A percentile compares a stretch with the other conserved stretches of the same genome.
These are phyloP conservation scores for Alligator sinensis DNA, from an alignment of 2,113 vertebrate genomes.

Conservation along the genomic window DNA sequence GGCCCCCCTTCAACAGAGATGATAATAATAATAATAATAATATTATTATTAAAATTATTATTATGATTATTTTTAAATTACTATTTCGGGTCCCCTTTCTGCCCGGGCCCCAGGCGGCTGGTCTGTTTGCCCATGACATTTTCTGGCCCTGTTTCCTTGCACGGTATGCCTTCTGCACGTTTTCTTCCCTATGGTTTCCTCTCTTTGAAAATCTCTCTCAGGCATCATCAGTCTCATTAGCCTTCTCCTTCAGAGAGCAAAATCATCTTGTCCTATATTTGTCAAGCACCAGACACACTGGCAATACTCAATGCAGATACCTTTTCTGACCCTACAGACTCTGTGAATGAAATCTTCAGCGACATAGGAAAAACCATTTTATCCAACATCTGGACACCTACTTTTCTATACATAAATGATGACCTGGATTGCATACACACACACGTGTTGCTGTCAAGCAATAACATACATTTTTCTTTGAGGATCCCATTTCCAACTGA, in stretches of 20 bases:
- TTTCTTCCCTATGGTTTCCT: neutral
- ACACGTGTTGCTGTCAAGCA: constrained; percentile 26
- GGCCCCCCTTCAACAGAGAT: too few species aligned
- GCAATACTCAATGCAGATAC: constrained; percentile 21
- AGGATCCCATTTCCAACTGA: neutral
- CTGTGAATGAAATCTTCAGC: neutral
- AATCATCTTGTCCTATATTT: neutral
- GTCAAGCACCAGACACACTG: neutral
- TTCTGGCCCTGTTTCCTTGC: too few species aligned
- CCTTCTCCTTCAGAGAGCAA: neutral
- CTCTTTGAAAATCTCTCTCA: neutral
- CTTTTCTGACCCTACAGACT: neutral
- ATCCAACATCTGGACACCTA: constrained; percentile 5
- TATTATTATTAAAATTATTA: too few species aligned
- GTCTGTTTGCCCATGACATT: too few species aligned
- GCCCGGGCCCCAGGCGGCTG: too few species aligned
- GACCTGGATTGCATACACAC: constrained; percentile 18
- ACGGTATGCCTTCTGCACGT: neutral
- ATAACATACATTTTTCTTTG: neutral
- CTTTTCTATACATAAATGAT: constrained; percentile 39
- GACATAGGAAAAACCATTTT: constrained; percentile 57
- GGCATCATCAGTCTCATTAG: neutral
- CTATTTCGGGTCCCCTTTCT: too few species aligned
- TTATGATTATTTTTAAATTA: too few species aligned
- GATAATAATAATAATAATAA: too few species aligned